Percentiles rank a stretch among this genome's conserved stretches.
Conservation (phyloP, 2,888 invertebrate genomes). For the Xylota segnis region DNA sequence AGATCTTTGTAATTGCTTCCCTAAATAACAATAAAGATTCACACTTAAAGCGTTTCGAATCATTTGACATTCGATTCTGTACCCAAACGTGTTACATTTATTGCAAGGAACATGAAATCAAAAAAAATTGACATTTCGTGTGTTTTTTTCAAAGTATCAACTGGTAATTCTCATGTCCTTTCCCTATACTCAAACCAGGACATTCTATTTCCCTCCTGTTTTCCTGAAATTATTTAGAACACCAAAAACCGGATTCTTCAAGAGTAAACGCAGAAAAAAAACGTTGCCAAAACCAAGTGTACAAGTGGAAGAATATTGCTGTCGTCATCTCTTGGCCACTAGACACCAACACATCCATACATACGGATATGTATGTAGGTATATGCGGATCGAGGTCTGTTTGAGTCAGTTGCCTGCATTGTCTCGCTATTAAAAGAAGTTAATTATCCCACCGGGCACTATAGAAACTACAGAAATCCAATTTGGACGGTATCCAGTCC, state of each 20-base stretch:
- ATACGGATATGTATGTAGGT: too few species aligned
- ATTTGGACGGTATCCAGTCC: conserved; percentile 8
- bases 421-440: conserved; percentile 37
- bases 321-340: not conserved
- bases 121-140: too few species aligned
- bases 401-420: not conserved
- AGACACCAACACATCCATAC: too few species aligned
- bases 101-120: too few species aligned
- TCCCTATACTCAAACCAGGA: not conserved
- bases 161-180: not conserved
- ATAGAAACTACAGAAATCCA: conserved; percentile 19
- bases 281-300: conserved; percentile 7
- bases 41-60: not conserved
- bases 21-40: not conserved
- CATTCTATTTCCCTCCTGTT: not conserved
- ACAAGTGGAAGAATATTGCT: conserved; percentile 1
- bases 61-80: not conserved
- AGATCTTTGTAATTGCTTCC: not conserved
- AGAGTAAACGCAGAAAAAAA: not conserved
- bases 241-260: not conserved
- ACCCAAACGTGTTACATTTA: too few species aligned
- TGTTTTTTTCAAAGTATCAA: too few species aligned
- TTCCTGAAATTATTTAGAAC: not conserved
- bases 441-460: conserved; percentile 37
- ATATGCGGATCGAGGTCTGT: not conserved